Percentiles rank a stretch among this genome's conserved stretches.
Evolutionary conservation across 2,888 invertebrate genomes (phyloP).

Genomic region (Phasia obesa): DNA sequence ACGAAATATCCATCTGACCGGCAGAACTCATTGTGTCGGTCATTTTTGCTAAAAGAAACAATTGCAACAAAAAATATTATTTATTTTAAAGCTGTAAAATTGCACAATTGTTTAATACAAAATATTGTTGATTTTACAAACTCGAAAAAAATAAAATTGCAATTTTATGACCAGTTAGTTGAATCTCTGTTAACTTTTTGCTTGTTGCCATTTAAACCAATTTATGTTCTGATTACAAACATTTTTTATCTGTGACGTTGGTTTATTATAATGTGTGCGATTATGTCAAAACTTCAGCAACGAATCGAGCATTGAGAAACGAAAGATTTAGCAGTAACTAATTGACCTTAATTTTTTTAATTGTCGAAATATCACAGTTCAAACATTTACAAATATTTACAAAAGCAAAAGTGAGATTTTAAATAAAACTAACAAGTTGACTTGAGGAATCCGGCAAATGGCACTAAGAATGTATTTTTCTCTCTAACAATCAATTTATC

Average conservation of each 20-base stretch:
- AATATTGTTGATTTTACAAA: constrained; percentile 15
- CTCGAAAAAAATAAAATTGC: constrained; percentile 1
- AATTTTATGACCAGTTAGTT: constrained; percentile 36
- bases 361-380: constrained; percentile 36
- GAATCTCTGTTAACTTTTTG: constrained; percentile 39
- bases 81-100: constrained; percentile 20
- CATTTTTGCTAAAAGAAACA: constrained; percentile 76
- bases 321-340: not conserved
- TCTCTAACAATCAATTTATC: too few relatives aligned
- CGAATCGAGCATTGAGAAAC: constrained; percentile 9
- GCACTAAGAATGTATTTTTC: too few relatives aligned
- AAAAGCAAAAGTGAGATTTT: not conserved
- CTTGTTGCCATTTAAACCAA: constrained; percentile 19
- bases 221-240: constrained; percentile 39
- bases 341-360: constrained; percentile 7
- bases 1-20: constrained; percentile 78
- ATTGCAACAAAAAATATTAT: not conserved
- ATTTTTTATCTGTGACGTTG: not conserved
- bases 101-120: constrained; percentile 23
- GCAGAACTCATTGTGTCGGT: constrained; percentile 79
- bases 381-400: not conserved
- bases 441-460: too few relatives aligned
- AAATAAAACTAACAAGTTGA: not conserved
- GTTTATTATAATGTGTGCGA: not conserved
- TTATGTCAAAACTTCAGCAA: constrained; percentile 4